These are phyloP conservation scores for Cantharis lateralis DNA, from an alignment of 2,888 invertebrate species.

Conservation along the genomic window DNA sequence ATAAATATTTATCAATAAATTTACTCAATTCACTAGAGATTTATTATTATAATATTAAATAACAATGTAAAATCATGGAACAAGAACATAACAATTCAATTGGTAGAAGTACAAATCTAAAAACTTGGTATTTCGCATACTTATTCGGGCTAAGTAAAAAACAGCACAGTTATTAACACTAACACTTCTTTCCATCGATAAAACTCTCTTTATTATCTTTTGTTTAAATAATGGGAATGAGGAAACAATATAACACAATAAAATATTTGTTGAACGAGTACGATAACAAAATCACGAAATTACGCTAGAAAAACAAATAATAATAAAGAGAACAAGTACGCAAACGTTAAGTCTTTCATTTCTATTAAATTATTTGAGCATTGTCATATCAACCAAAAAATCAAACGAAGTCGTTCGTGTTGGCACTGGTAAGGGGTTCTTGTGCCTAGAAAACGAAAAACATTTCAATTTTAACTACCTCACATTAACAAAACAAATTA, in stretches of 20 bases:
- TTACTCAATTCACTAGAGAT: background rate
- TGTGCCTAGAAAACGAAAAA: constrained; percentile 70
- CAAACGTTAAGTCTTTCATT: constrained; percentile 15
- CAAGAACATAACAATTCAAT: constrained; percentile 16
- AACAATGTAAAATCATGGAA: constrained; percentile 22
- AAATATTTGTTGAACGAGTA: background rate
- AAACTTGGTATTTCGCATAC: constrained; percentile 18
- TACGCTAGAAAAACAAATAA: constrained; percentile 3
- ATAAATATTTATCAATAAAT: constrained; percentile 16
- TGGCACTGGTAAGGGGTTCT: constrained; percentile 80
- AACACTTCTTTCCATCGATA: constrained; percentile 22
- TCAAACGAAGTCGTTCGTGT: constrained; percentile 80
- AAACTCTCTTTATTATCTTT: constrained; percentile 11
- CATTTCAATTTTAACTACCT: constrained; percentile 39
- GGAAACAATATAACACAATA: constrained; percentile 2
- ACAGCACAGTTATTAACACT: constrained; percentile 17
- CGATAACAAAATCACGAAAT: constrained; percentile 1
- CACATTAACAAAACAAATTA: constrained; percentile 39
- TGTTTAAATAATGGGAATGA: constrained; percentile 2
- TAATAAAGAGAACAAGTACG: constrained; percentile 17
- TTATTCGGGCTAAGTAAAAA: constrained; percentile 17
- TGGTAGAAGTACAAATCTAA: constrained; percentile 14
- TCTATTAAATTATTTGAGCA: constrained; percentile 25
- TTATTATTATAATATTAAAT: background rate
- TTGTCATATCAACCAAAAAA: constrained; percentile 11